phyloP scores from a whole-genome alignment of 2,888 invertebrate genomes.

The Athetis lepigone region DNA sequence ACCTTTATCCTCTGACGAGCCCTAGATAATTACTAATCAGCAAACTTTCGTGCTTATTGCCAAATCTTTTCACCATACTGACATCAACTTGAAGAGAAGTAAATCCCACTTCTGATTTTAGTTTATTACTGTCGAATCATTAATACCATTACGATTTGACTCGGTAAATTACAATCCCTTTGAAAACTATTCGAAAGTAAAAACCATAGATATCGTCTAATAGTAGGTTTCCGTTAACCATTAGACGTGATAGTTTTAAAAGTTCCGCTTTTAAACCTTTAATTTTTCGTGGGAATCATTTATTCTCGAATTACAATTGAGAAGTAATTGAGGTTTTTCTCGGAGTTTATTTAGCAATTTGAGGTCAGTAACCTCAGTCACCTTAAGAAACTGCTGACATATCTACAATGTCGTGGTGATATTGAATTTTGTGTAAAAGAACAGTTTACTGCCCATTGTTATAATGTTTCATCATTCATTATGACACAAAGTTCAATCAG shows the following conservation, averaged over 20 bases:
- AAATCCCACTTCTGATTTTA: background rate
- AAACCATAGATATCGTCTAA: conserved; percentile 27
- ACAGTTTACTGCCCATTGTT: background rate
- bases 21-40: no score
- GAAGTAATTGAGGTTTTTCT: conserved; percentile 27
- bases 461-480: background rate
- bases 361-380: conserved; percentile 26
- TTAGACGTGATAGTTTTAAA: conserved; percentile 21
- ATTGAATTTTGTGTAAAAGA: conserved; percentile 20
- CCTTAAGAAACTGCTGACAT: conserved; percentile 9
- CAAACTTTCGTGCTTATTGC: no score
- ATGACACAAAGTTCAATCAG: no score
- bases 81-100: no score
- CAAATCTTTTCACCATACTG: no score
- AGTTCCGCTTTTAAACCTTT: conserved; percentile 16
- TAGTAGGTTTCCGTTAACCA: conserved; percentile 21
- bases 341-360: conserved; percentile 27
- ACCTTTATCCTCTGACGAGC: no score
- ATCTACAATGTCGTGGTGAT: background rate
- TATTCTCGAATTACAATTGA: conserved; percentile 19
- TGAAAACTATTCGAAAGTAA: conserved; percentile 24
- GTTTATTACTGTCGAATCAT: conserved; percentile 7
- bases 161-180: background rate
- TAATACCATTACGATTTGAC: conserved; percentile 6
- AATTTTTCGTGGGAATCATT: conserved; percentile 47